Evolutionary conservation across 2,797 vertebrate species (phyloP).

Genomic region (Champsocephalus esox): DNA sequence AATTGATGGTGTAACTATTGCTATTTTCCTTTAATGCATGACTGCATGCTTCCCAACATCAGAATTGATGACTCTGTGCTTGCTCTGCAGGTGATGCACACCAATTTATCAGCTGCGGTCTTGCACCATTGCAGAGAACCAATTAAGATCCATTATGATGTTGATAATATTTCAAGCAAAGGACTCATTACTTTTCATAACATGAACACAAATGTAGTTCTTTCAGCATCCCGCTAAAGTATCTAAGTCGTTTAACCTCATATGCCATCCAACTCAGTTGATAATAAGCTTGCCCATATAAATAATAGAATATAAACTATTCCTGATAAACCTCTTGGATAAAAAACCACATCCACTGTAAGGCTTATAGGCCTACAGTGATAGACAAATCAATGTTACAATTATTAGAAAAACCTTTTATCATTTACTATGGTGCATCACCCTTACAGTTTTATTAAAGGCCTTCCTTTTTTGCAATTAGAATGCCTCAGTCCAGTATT

Average conservation of each 20-base stretch:
- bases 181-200: slow-evolving; percentile 45
- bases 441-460: background rate
- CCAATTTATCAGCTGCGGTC: slow-evolving; percentile 47
- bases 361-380: background rate
- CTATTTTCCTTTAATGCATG: slow-evolving; percentile 38
- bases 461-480: background rate
- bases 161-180: slow-evolving; percentile 43
- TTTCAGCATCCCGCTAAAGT: slow-evolving; percentile 10
- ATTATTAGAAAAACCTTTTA: background rate
- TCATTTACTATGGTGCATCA: background rate
- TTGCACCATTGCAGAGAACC: slow-evolving; percentile 45
- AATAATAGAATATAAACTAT: background rate
- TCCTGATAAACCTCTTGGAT: background rate
- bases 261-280: background rate
- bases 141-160: slow-evolving; percentile 66
- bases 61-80: slow-evolving; percentile 46
- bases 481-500: background rate
- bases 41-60: slow-evolving; percentile 28
- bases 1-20: slow-evolving; percentile 33
- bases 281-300: background rate
- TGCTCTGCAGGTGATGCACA: slow-evolving; percentile 46
- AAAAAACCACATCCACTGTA: background rate
- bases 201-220: slow-evolving; percentile 15
- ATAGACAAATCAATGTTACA: background rate
- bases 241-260: background rate